Base-by-base conservation (phyloP, 2,888 invertebrate genomes). In the Drosophila bunnanda region DNA sequence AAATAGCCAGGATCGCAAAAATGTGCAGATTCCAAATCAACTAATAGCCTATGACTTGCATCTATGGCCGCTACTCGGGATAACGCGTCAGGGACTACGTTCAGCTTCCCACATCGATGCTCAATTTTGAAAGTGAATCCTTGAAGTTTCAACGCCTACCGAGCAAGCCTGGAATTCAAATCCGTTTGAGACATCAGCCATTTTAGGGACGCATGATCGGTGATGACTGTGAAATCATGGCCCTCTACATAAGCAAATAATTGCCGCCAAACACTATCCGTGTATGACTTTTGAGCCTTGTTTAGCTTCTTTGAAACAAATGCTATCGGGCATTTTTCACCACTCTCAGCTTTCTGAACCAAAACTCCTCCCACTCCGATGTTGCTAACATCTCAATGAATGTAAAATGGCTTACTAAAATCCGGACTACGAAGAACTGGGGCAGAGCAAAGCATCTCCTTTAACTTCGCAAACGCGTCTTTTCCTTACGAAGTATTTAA, bases 351-450 rank as follows among this genome's bases (percentile, higher is more conserved):
- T n/a, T n/a, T n/a, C n/a, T n/a, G n/a, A n/a, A n/a, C n/a, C n/a
- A n/a, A n/a, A 3, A 32, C 13, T 17, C 50, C 48, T 17, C 28
- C 48, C 3, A 38, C 17, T 25, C 38, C 25, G 7, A n/a, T 12
- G 12, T 53, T 38, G 2, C 25, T 53, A 9, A 17, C 25, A 22
- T 38, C 25, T 10, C 38, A 38, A n/a, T 30, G 30, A 10, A 48
- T 30, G 8, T 17, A 48, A 7, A 48, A 50, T 17, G 30, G 48
- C 4, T 48, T 17, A 7, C 30, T 8, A 8, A 32, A 50, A 20
- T 50, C 48, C 1, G 48, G 48, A 28, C 32, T 32, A 7, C 30
- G 48, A 7, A 50, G 17, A 32, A 50, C 48, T 30, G 48, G 48
- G 4, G 48, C 32, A 4, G 17, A 8, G 17, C 30, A 50, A 13